Evolutionary conservation across 2,888 invertebrate genomes (phyloP), one percentile per base, ranked within the genome.

Genomic region (Cheilosia grossa): DNA sequence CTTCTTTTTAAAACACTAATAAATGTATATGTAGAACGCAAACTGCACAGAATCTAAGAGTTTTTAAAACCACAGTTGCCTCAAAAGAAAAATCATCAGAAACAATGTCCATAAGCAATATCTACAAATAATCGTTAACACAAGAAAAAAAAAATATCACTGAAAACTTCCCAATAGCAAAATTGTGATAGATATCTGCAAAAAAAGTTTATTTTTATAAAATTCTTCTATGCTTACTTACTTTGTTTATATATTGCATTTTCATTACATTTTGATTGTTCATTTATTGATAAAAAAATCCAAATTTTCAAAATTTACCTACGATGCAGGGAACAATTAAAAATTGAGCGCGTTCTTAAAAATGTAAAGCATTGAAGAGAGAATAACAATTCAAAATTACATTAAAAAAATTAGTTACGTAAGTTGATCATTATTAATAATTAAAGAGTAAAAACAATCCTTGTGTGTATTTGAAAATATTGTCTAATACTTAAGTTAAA

Each of bases 321-420:
- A 86, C 78, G 69, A 87, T 87, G 87, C 87, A 87, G 87, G 87
- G 86, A 87, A 87, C 87, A 87, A 87, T 87, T 87, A 81, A 78
- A 87, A 87, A 87, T 87, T 87, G 87, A 87, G 47, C 67, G 73
- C 83, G 74, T 79, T 83, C 83, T 79, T 74, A 40, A 66, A 80
- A 53, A 80, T 66, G 49, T 74, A 54, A 67, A 61, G 42, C 59
- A 79, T 67, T 61, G 59, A 77, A 64, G 47, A 69, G 56, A 40
- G 24, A 27, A 44, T 49, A 51, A 44, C 7, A 51, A 77, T 69
- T 72, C 53, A 56, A 79, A 74, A 74, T 83, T 64, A 21, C 49
- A 73, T 33, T 56, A 66, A 49, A 44, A 27, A 13, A 27, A 37
- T 75, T 85, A 85, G 80, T 75, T 85, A 51, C 47, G 80, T 80